phyloP scores from a whole-genome alignment of 2,113 vertebrate species.

The Australoheros scitulus region DNA sequence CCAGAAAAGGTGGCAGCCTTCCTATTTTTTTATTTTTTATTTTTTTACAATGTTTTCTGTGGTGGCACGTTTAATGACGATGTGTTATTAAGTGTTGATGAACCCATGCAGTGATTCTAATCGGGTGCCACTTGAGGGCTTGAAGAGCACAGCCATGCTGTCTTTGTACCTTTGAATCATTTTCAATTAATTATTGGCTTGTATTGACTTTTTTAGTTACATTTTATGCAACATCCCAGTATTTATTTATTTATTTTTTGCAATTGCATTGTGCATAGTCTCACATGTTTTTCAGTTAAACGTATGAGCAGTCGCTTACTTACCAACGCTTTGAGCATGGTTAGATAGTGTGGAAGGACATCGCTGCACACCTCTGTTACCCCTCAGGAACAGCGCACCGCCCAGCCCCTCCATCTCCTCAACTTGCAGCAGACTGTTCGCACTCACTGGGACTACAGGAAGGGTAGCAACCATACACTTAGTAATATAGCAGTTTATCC shows the following conservation, averaged over 20 bases:
- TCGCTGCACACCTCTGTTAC: conserved; percentile 80
- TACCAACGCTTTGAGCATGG: conserved; percentile 77
- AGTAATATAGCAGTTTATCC: background rate
- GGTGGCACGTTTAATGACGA: background rate
- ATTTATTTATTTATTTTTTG: too few relatives aligned
- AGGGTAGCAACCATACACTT: background rate
- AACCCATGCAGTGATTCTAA: background rate
- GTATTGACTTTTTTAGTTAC: background rate
- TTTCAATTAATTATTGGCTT: background rate
- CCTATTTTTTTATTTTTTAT: background rate
- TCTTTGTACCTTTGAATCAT: background rate
- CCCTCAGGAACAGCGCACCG: conserved; percentile 73
- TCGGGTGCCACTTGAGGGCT: background rate
- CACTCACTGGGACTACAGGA: conserved; percentile 71
- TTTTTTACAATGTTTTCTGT: background rate
- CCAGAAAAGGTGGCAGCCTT: background rate
- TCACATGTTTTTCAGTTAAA: background rate
- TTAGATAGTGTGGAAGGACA: conserved; percentile 78
- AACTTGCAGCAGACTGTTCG: conserved; percentile 82
- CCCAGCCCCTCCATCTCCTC: conserved; percentile 84
- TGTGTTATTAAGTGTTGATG: background rate
- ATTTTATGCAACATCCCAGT: background rate
- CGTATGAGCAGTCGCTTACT: conserved; percentile 18
- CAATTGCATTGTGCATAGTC: background rate
- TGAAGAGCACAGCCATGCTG: background rate